Percentiles rank a stretch among this genome's conserved stretches.
Evolutionary conservation across 2,888 invertebrate genomes (phyloP).

Genomic region (Pollenia labialis): DNA sequence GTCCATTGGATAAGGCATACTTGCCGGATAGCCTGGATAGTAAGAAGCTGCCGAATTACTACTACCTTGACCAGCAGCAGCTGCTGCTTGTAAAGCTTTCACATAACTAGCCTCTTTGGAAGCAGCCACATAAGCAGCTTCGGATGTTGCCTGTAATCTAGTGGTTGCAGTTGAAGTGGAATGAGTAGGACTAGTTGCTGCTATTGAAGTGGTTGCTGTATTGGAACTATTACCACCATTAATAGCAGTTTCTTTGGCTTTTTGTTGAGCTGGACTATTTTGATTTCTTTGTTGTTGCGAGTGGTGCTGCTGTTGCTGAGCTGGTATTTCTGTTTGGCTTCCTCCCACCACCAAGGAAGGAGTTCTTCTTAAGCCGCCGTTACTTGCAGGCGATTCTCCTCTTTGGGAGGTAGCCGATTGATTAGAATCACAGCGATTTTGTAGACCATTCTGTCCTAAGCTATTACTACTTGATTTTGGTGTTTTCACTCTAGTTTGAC

Average conservation of each 20-base stretch:
- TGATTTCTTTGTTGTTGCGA: slow-evolving; percentile 78
- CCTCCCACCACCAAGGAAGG: slow-evolving; percentile 74
- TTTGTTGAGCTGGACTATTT: slow-evolving; percentile 68
- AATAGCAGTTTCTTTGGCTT: slow-evolving; percentile 70
- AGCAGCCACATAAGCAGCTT: slow-evolving; percentile 77
- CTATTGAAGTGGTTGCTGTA: slow-evolving; percentile 72
- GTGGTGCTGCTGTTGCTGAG: slow-evolving; percentile 73
- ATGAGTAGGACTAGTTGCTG: slow-evolving; percentile 77
- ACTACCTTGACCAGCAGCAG: slow-evolving; percentile 75
- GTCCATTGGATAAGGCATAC: slow-evolving; percentile 88
- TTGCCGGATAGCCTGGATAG: slow-evolving; percentile 82
- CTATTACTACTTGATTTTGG: slow-evolving; percentile 77
- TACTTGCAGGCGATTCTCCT: slow-evolving; percentile 81
- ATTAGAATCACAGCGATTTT: slow-evolving; percentile 89
- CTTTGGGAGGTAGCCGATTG: slow-evolving; percentile 87
- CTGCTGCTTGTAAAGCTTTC: slow-evolving; percentile 82
- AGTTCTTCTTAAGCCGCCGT: slow-evolving; percentile 76
- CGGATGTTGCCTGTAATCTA: slow-evolving; percentile 76
- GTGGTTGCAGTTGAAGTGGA: slow-evolving; percentile 45
- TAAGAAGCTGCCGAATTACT: slow-evolving; percentile 82
- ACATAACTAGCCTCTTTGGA: slow-evolving; percentile 83
- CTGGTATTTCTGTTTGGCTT: slow-evolving; percentile 72
- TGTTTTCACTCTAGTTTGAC: slow-evolving; percentile 80
- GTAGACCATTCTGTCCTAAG: slow-evolving; percentile 68
- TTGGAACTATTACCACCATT: slow-evolving; percentile 47